Base-by-base conservation (phyloP, 2,888 invertebrate species). In the Trissolcus japonicus region DNA sequence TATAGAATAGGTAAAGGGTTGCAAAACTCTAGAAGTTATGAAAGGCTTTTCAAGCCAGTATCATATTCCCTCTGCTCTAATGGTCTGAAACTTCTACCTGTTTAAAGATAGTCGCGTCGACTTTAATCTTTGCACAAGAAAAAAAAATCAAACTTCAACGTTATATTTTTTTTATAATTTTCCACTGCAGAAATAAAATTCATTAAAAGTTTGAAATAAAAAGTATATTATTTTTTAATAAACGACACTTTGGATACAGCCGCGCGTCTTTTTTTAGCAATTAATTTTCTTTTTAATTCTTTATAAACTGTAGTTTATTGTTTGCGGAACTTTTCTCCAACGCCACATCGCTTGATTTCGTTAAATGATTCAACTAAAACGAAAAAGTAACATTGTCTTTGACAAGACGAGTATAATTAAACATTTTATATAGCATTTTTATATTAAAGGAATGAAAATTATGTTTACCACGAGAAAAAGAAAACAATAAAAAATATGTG, bases 1-100 rank as follows among this genome's bases (percentile, higher is more conserved):
- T 68, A 54, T 29, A 63, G 53, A 59, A 51, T 76, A 80, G 76
- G 80, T 78, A 80, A 80, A 77, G 80, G 79, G 78, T 80, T 80
- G 63, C 21, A 68, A 25, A 72, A 59, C 66, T 73, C 56, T 63
- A 66, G 69, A 59, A 77, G 65, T 63, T 71, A 50, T 54, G 67
- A 67, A 72, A 78, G 63, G 69, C 56, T 73, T 79, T 65, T 55
- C 53, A 63, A 79, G 48, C 50, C 21, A 65, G 56, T 78, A 72
- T 75, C 71, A 67, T 61, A 61, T 66, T 73, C 75, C 80, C 78
- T 75, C 43, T 43, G 43, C 62, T 71, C 71, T 54, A 71, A 62
- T 62, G 62, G 62, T 29, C 57, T 43, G 56, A 56, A 71, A 71
- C 62, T 71, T 71, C 56, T 71, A 71, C 61, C 62, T 62, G 62